phyloP scores from a whole-genome alignment of 2,113 vertebrate genomes.

The Cyrtonyx montezumae region DNA sequence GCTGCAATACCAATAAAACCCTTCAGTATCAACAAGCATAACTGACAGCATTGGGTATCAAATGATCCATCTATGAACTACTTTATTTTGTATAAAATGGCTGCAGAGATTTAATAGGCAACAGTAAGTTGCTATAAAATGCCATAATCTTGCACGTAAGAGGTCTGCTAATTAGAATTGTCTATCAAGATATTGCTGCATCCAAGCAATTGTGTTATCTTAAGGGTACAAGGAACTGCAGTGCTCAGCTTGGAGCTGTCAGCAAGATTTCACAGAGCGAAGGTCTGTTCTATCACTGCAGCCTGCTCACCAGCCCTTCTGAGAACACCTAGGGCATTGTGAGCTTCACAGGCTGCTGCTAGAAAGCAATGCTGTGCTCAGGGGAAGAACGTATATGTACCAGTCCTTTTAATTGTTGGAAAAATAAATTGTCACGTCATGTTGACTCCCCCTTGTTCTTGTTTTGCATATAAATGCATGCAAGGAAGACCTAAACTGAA shows the following conservation, averaged over 20 bases:
- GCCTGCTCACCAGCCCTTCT: conserved; percentile 67
- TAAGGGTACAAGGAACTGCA: conserved; percentile 65
- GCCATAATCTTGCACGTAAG: conserved; percentile 58
- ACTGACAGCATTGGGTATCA: conserved; percentile 35
- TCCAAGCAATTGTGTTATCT: conserved; percentile 74
- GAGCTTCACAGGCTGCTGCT: conserved; percentile 35
- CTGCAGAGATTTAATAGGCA: conserved; percentile 62
- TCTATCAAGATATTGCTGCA: conserved; percentile 73
- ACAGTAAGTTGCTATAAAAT: conserved; percentile 62
- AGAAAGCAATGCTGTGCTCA: background rate
- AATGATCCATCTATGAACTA: conserved; percentile 69
- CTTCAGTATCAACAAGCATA: conserved; percentile 60
- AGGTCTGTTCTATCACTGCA: conserved; percentile 61
- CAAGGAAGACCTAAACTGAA: background rate
- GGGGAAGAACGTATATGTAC: too few relatives aligned
- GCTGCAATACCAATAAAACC: conserved; percentile 22
- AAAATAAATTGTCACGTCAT: background rate
- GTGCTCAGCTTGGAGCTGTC: conserved; percentile 66
- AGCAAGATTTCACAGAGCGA: conserved; percentile 64
- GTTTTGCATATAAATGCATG: background rate
- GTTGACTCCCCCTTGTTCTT: background rate
- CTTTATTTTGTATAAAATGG: conserved; percentile 5
- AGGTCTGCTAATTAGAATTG: conserved; percentile 80
- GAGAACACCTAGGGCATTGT: conserved; percentile 60
- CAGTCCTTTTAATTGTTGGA: background rate